phyloP scores from a whole-genome alignment of 2,888 invertebrate genomes.

The Eupithecia abbreviata region DNA sequence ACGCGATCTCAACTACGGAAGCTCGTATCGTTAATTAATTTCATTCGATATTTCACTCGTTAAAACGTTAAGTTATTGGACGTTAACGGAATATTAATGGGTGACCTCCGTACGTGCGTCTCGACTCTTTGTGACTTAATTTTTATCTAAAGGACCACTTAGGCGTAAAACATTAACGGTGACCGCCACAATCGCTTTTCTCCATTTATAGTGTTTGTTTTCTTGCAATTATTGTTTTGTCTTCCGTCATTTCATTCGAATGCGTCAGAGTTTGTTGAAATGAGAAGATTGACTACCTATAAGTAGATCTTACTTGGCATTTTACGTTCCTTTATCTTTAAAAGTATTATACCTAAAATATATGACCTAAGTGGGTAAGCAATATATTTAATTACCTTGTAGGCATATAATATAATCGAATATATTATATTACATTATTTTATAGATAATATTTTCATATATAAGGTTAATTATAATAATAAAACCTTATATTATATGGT shows the following conservation, averaged over 20 bases:
- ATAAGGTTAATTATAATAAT: too few species aligned
- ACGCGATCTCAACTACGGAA: slow-evolving; percentile 57
- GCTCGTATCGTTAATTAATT: slow-evolving; percentile 63
- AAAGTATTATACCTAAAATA: not conserved
- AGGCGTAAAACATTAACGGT: slow-evolving; percentile 50
- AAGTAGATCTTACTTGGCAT: slow-evolving; percentile 34
- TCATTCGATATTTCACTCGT: slow-evolving; percentile 68
- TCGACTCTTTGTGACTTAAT: slow-evolving; percentile 61
- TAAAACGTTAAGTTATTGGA: slow-evolving; percentile 67
- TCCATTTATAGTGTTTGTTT: slow-evolving; percentile 64
- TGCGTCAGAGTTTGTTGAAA: slow-evolving; percentile 43
- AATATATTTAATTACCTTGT: too few species aligned
- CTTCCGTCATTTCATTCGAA: slow-evolving; percentile 57
- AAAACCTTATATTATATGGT: not conserved
- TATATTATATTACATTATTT: too few species aligned
- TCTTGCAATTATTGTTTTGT: slow-evolving; percentile 57
- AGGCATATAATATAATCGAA: too few species aligned
- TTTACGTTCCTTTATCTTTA: not conserved
- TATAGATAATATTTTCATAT: too few species aligned
- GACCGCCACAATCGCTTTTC: slow-evolving; percentile 60
- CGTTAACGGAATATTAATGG: slow-evolving; percentile 68
- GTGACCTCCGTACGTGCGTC: slow-evolving; percentile 60
- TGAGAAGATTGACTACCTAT: slow-evolving; percentile 54
- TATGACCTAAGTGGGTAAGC: too few species aligned
- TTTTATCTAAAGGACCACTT: slow-evolving; percentile 60